Conservation (phyloP, 2,797 vertebrate species). For the Austrolebias charrua region DNA sequence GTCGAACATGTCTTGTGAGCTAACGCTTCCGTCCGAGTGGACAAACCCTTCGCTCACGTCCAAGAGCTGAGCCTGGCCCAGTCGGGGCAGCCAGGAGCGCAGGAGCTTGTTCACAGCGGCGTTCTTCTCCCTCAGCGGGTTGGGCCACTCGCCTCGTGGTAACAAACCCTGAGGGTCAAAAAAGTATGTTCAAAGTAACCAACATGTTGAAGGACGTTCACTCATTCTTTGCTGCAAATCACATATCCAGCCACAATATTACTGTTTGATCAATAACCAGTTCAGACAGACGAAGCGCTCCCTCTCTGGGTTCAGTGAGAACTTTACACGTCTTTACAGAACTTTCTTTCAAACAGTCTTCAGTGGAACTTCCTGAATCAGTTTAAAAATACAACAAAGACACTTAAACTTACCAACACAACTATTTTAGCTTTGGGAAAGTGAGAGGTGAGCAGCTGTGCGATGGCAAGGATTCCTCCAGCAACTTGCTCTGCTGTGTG, state of each 20-base stretch:
- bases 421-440: conserved; percentile 94
- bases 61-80: conserved; percentile 87
- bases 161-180: conserved; percentile 84
- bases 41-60: conserved; percentile 87
- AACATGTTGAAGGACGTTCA: not conserved
- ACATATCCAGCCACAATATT: not conserved
- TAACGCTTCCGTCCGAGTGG: conserved; percentile 93
- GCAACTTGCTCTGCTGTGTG: conserved; percentile 94
- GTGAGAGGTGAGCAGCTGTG: conserved; percentile 83
- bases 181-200: not conserved
- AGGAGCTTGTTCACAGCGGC: conserved; percentile 86
- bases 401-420: conserved; percentile 85
- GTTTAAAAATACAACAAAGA: not conserved
- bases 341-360: no score
- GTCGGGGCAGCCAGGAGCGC: conserved; percentile 84
- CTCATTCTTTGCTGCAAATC: not conserved
- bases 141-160: conserved; percentile 93
- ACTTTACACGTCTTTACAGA: no score
- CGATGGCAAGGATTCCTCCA: conserved; percentile 90
- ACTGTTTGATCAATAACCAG: no score
- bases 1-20: conserved; percentile 94
- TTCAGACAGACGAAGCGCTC: no score
- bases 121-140: conserved; percentile 94
- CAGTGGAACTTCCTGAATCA: no score
- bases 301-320: no score